phyloP scores from a whole-genome alignment of 2,797 vertebrate genomes.

The Lates japonicus region DNA sequence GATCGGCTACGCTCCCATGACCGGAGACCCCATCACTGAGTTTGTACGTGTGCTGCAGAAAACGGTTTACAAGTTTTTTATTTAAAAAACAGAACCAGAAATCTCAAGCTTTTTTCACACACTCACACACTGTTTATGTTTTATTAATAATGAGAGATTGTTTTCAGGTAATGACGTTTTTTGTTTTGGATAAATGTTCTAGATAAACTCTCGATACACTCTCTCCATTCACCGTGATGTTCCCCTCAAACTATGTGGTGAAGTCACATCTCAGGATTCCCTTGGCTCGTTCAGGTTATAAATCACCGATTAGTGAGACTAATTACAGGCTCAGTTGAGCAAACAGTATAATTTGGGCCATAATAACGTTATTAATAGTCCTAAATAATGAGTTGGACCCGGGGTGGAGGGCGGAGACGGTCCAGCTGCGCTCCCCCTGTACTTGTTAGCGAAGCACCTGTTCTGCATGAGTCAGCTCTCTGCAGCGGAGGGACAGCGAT shows the following conservation, averaged over 20 bases:
- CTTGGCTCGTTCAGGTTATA: slow-evolving; percentile 33
- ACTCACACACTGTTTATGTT: neutral
- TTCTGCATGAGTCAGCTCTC: slow-evolving; percentile 50
- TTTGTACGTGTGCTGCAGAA: slow-evolving; percentile 86
- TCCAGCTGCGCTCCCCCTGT: slow-evolving; percentile 62
- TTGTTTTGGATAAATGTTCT: slow-evolving; percentile 4
- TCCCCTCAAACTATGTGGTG: slow-evolving; percentile 28
- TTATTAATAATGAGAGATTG: neutral
- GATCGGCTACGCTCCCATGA: slow-evolving; percentile 91
- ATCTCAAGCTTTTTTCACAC: neutral
- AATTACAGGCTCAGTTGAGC: slow-evolving; percentile 65
- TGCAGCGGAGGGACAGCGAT: slow-evolving; percentile 33
- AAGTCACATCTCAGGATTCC: slow-evolving; percentile 60
- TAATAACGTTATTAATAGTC: slow-evolving; percentile 57
- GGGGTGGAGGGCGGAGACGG: slow-evolving; percentile 2
- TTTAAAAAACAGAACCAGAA: neutral
- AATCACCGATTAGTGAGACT: slow-evolving; percentile 57
- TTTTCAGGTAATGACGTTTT: neutral
- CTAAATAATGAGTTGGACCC: slow-evolving; percentile 36
- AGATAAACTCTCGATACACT: slow-evolving; percentile 12
- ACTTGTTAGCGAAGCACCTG: slow-evolving; percentile 58
- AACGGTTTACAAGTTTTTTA: no score
- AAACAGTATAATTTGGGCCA: slow-evolving; percentile 46
- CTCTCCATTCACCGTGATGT: neutral
- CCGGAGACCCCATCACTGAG: slow-evolving; percentile 94